These are phyloP conservation scores for Seira sanloemensis DNA, from an alignment of 2,888 invertebrate genomes.

Conservation along the genomic window DNA sequence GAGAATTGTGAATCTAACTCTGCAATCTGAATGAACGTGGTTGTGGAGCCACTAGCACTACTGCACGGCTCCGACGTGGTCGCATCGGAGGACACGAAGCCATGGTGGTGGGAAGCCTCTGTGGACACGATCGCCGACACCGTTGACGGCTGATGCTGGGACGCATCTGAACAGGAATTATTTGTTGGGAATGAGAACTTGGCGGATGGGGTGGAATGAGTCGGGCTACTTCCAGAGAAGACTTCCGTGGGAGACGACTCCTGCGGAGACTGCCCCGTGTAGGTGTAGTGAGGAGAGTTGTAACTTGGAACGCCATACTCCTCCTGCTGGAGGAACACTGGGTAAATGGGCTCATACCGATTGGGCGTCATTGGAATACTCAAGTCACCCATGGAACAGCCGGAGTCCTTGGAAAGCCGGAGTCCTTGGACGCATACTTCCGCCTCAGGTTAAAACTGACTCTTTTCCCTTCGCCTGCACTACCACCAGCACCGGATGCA, in stretches of 20 bases:
- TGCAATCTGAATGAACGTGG: conserved; percentile 53
- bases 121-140: conserved; percentile 43
- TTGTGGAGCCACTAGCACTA: conserved; percentile 54
- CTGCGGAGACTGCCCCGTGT: conserved; percentile 70
- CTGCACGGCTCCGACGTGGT: conserved; percentile 46
- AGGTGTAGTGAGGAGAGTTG: conserved; percentile 71
- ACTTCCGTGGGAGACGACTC: conserved; percentile 63
- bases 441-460: conserved; percentile 70
- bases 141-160: conserved; percentile 23
- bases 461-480: conserved; percentile 62
- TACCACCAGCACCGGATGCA: conserved; percentile 12
- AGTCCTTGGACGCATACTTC: conserved; percentile 66
- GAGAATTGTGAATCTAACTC: conserved; percentile 44
- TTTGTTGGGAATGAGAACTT: conserved; percentile 60
- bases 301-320: conserved; percentile 72
- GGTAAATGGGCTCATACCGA: conserved; percentile 71
- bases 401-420: conserved; percentile 65
- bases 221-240: conserved; percentile 34
- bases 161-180: conserved; percentile 18
- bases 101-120: conserved; percentile 5
- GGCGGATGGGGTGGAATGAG: conserved; percentile 31
- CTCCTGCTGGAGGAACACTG: conserved; percentile 71
- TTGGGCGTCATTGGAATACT: conserved; percentile 62
- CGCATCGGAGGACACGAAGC: background rate
- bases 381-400: conserved; percentile 67